These are phyloP conservation scores for Acanthaster planci DNA, from an alignment of 35 echinoderm and acorn worm species.

Conservation along the genomic window DNA sequence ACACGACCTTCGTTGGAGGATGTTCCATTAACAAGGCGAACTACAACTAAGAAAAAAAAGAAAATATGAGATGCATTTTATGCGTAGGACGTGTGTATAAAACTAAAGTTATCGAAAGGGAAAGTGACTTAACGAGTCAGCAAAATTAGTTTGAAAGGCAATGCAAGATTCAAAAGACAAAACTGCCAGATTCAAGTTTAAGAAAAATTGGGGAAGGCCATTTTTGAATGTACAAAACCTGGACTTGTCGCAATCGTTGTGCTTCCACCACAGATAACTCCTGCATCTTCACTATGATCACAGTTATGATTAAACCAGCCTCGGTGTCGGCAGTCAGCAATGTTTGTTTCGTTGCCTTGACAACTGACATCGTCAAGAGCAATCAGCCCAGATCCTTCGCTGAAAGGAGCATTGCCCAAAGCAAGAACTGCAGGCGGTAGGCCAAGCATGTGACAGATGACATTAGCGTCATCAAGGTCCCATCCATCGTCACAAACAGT, in stretches of 20 bases:
- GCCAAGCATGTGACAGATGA: conserved; percentile 38
- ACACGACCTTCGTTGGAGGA: conserved; percentile 6
- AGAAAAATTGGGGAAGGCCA: no score
- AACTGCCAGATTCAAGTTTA: no score
- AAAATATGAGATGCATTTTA: no score
- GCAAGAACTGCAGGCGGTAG: background rate
- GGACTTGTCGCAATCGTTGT: no score
- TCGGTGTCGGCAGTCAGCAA: background rate
- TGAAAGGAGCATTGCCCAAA: background rate
- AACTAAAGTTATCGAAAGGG: no score
- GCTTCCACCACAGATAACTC: background rate
- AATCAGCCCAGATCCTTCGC: background rate
- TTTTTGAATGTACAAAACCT: no score
- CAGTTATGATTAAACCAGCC: background rate
- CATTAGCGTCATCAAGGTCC: conserved; percentile 41
- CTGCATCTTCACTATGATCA: conserved; percentile 5
- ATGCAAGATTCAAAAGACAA: no score
- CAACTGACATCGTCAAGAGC: background rate
- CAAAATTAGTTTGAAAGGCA: no score
- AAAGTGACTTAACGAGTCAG: no score
- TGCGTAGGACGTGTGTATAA: no score
- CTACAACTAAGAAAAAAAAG: no score
- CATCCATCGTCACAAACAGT: conserved; percentile 56
- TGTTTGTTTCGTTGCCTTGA: background rate
- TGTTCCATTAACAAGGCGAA: background rate